Evolutionary conservation across 2,888 invertebrate genomes (phyloP), one percentile per base, ranked within the genome.

Genomic region (Clivina fossor): DNA sequence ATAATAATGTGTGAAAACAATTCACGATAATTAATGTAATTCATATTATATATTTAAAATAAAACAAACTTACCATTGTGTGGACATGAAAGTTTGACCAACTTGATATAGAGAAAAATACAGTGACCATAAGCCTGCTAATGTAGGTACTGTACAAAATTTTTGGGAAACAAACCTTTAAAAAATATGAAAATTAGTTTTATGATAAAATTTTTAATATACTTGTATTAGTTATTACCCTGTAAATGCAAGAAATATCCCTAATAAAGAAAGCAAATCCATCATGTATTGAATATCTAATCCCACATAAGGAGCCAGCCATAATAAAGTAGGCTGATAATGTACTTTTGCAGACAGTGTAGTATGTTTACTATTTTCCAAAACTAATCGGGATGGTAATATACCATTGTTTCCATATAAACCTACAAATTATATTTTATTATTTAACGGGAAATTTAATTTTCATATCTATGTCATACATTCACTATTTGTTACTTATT

Each of bases 81-180:
- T 84, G 77, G 80, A 82, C 66, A 88, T 77, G 71, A 89, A 89
- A 41, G 82, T 80, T 71, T 86, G 86, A 11, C 88, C 88, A 62
- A 88, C 80, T 76, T 87, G 85, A 66, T 82, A 85, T n/a, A 88
- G 68, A 0, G 88, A 88, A 65, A 82, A 83, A 71, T 88, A 90
- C 1, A 85, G 69, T 11, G 80, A 75, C 86, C 87, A 88, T 19
- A 89, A 72, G 3, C 78, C 70, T 16, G 79, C 76, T 70, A 85
- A 88, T 33, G 80, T 72, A 18, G 83, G 78, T 32, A 81, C 76
- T 2, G 80, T 77, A 64, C 83, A 82, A 64, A 77, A 80, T 64
- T 74, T 79, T 64, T 82, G 80, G 0, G 81, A 80, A 15, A 83
- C 70, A 66, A 84, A 80, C 54, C 83, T 83, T 67, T 16, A 56